A percentile compares a stretch with the other conserved stretches of the same genome.
Evolutionary conservation across 2,888 invertebrate genomes (phyloP).

Genomic region (Chrysodeixis includens): DNA sequence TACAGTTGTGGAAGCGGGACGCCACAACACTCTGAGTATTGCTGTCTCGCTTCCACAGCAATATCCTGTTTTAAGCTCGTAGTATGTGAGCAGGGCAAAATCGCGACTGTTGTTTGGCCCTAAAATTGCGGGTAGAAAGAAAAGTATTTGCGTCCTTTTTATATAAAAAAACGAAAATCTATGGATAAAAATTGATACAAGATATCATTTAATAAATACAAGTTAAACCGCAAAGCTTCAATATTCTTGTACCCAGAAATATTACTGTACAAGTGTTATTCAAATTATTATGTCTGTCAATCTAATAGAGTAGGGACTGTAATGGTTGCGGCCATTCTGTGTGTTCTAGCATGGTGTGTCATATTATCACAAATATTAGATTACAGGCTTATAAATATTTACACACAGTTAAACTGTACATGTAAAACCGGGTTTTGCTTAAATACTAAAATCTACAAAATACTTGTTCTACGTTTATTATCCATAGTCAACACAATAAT

Average conservation of each 20-base stretch:
- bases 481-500: too few species aligned
- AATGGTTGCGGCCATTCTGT: too few species aligned
- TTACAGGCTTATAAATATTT: too few species aligned
- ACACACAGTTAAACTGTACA: too few species aligned
- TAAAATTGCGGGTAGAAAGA: slow-evolving; percentile 2
- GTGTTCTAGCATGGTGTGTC: neutral
- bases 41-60: too few species aligned
- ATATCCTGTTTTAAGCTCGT: too few species aligned
- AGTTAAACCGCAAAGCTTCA: neutral
- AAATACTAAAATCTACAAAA: too few species aligned
- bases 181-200: neutral
- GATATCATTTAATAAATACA: neutral
- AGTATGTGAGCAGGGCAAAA: neutral
- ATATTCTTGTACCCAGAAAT: neutral
- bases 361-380: too few species aligned
- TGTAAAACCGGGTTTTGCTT: too few species aligned
- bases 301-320: neutral
- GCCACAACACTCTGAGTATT: too few species aligned
- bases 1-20: too few species aligned
- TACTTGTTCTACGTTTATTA: too few species aligned
- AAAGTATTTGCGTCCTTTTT: slow-evolving; percentile 4
- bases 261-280: neutral
- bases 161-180: neutral
- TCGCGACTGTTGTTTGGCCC: neutral
- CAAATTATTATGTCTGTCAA: neutral